These are phyloP conservation scores for Phrixothrix hirtus DNA, from an alignment of 2,888 invertebrate genomes.

Conservation along the genomic window DNA sequence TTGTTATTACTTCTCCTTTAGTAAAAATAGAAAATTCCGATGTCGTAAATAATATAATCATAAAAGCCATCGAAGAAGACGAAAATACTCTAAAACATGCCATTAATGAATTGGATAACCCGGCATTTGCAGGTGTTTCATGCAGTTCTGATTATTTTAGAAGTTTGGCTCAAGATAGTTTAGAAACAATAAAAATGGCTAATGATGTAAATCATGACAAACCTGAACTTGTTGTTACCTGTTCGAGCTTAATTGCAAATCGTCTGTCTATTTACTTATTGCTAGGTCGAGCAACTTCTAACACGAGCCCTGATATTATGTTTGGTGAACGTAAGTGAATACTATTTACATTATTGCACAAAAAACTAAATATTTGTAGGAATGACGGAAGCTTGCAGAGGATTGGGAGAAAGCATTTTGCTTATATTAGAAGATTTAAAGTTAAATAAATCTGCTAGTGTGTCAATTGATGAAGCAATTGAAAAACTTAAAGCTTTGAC, in stretches of 20 bases:
- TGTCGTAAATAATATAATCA: constrained; percentile 43
- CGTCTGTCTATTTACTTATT: constrained; percentile 65
- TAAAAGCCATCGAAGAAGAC: constrained; percentile 48
- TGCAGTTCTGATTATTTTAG: constrained; percentile 67
- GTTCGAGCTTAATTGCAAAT: constrained; percentile 61
- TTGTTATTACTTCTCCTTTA: constrained; percentile 27
- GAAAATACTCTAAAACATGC: constrained; percentile 49
- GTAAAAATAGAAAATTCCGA: constrained; percentile 42
- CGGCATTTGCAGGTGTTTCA: constrained; percentile 66
- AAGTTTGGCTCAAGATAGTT: constrained; percentile 53
- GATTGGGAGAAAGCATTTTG: constrained; percentile 61
- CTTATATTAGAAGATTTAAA: constrained; percentile 58
- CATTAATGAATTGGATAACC: constrained; percentile 67
- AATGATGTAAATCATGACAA: constrained; percentile 36
- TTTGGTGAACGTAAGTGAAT: constrained; percentile 65
- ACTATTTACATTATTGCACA: not conserved
- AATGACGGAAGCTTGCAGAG: constrained; percentile 65
- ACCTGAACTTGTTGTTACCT: constrained; percentile 50
- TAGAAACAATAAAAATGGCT: constrained; percentile 52
- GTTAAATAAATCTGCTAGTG: constrained; percentile 47
- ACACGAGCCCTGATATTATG: constrained; percentile 71
- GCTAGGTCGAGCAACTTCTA: constrained; percentile 77
- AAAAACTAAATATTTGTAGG: constrained; percentile 50
- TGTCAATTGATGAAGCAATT: constrained; percentile 51
- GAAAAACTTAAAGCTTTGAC: constrained; percentile 58